Percentiles rank a stretch among this genome's conserved stretches.
Evolutionary conservation across 2,797 vertebrate genomes (phyloP).

Genomic region (Tamandua tetradactyla): DNA sequence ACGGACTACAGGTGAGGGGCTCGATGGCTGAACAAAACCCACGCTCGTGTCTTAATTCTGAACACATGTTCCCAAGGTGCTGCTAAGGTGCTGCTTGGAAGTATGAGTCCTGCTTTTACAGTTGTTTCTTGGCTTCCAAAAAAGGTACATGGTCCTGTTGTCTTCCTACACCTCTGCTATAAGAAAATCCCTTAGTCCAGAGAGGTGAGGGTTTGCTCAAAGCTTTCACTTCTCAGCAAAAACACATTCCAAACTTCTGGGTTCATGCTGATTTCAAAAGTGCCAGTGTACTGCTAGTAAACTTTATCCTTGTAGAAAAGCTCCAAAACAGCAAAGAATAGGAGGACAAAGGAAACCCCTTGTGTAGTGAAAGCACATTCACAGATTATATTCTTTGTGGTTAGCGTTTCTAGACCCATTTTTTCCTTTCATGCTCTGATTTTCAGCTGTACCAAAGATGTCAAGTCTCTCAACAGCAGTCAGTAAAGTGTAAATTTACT

Average conservation of each 20-base stretch:
- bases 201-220: slow-evolving; percentile 29
- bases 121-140: slow-evolving; percentile 63
- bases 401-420: background rate
- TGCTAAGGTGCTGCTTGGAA: slow-evolving; percentile 10
- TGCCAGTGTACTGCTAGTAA: background rate
- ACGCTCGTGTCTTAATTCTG: background rate
- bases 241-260: slow-evolving; percentile 50
- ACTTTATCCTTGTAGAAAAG: background rate
- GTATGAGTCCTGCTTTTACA: background rate
- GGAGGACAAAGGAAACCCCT: background rate
- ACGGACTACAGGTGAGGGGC: background rate
- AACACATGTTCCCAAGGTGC: slow-evolving; percentile 9
- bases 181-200: background rate
- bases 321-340: background rate
- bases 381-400: background rate
- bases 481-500: background rate
- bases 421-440: background rate
- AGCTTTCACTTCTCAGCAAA: slow-evolving; percentile 10
- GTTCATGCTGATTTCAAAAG: background rate
- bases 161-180: background rate
- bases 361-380: background rate
- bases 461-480: background rate
- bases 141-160: background rate
- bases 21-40: background rate
- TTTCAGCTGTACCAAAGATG: background rate